Percentiles rank a stretch among this genome's conserved stretches.
Conservation (phyloP, 37 sponge, comb jelly and placozoan species). For the Beroe ovata region DNA sequence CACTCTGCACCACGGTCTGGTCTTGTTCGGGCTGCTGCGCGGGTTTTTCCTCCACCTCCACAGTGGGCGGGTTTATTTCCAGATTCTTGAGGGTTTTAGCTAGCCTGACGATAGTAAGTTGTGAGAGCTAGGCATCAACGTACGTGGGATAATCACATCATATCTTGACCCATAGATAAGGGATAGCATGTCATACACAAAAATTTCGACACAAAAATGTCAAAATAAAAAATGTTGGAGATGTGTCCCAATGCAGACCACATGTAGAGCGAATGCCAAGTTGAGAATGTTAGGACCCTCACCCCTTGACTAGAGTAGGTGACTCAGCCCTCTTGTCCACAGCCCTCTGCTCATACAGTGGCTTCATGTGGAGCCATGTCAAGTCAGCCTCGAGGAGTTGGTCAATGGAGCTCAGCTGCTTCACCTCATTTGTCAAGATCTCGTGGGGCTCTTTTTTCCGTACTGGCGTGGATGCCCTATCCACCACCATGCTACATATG, state of each 20-base stretch:
- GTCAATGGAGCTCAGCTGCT: constrained; percentile 24
- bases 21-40: background rate
- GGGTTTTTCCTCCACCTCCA: background rate
- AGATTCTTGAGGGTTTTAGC: constrained; percentile 54
- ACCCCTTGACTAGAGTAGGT: constrained; percentile 57
- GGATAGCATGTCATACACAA: too few relatives aligned
- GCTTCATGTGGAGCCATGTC: constrained; percentile 63
- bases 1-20: background rate
- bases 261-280: too few relatives aligned
- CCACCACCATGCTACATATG: constrained; percentile 35
- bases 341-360: constrained; percentile 43
- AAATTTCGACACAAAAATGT: too few relatives aligned
- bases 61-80: constrained; percentile 4
- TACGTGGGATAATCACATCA: too few relatives aligned
- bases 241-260: too few relatives aligned
- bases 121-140: too few relatives aligned
- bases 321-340: constrained; percentile 65
- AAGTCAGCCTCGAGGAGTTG: constrained; percentile 55
- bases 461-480: background rate
- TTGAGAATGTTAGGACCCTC: too few relatives aligned
- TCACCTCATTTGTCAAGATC: constrained; percentile 18
- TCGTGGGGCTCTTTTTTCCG: constrained; percentile 50
- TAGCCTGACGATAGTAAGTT: background rate
- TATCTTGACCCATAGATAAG: too few relatives aligned
- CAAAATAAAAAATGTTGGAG: too few relatives aligned